These are phyloP conservation scores for Melolontha melolontha DNA, from an alignment of 2,888 invertebrate species.

Conservation along the genomic window DNA sequence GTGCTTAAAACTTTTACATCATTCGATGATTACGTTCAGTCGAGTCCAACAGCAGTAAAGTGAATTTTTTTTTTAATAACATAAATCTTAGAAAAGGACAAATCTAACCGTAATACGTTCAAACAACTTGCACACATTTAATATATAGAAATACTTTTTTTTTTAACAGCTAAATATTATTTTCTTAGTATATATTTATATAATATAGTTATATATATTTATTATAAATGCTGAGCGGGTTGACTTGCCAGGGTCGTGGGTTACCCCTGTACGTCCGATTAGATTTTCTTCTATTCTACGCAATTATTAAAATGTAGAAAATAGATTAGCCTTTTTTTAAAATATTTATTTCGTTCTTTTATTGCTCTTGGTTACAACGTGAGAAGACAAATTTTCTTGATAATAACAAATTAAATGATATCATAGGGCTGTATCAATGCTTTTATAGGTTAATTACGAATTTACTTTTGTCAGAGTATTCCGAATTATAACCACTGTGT, in stretches of 20 bases:
- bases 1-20: slow-evolving; percentile 51
- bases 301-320: slow-evolving; percentile 42
- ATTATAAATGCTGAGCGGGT: slow-evolving; percentile 65
- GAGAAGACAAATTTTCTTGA: slow-evolving; percentile 64
- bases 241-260: slow-evolving; percentile 65
- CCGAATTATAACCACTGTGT: too few species aligned
- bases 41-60: slow-evolving; percentile 62
- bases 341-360: slow-evolving; percentile 65
- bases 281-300: slow-evolving; percentile 29
- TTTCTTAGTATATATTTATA: slow-evolving; percentile 52
- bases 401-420: slow-evolving; percentile 44
- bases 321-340: slow-evolving; percentile 40
- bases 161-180: slow-evolving; percentile 62
- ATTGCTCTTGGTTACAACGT: slow-evolving; percentile 66
- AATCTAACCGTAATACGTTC: slow-evolving; percentile 61
- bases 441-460: too few species aligned
- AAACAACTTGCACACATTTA: slow-evolving; percentile 60
- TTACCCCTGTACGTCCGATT: slow-evolving; percentile 58
- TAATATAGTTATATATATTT: slow-evolving; percentile 56
- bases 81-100: slow-evolving; percentile 59
- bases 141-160: slow-evolving; percentile 63
- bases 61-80: slow-evolving; percentile 52
- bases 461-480: too few species aligned
- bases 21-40: slow-evolving; percentile 55
- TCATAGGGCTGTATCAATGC: slow-evolving; percentile 50